Evolutionary conservation across 30 jellyfish, hydroid and myxozoan genomes (phyloP), one percentile per base, ranked within the genome.

Genomic region (Turritopsis rubra): DNA sequence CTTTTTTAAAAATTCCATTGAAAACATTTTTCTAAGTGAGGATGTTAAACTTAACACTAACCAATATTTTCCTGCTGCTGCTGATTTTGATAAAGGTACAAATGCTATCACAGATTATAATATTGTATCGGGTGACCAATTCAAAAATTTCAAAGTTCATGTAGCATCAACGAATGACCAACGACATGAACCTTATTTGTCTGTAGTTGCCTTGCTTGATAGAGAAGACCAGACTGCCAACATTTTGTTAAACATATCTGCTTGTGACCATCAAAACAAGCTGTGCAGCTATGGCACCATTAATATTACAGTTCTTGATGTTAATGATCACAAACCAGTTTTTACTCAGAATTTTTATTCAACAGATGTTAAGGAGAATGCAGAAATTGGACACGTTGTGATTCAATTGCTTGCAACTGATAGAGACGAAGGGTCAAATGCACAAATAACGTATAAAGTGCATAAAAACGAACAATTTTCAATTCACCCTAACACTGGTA

Each of bases 251-350:
- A 93, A 88, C 66, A 31, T 93, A 16, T 70, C 96, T 16, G 96
- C 96, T 0, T 93, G 99, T 74, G 99, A 88, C 65, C 25, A 84
- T 4, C 23, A 18, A 1, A 92, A 96, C 26, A 52, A 24, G 28
- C 92, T 89, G 1, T 93, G 99, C 83, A 93, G 91, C 26, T 88
- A 31, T 85, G 66, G 79, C 23, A 78, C 65, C 8, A 79, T 88
- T 1, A 82, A 81, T 31, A 71, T 93, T 8, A 79, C 79, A 17
- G 21, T 93, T 31, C 65, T 54, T 22, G 99, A 93, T 89, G 96
- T 73, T 20, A 93, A 93, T 86, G 99, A 93, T 80, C 88, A 93
- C 79, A 81, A 89, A 16, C 99, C 99, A 25, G 73, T 85, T 0
- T 93, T 93, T 83, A 75, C 75, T 53, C 93, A 96, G 31, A 83